phyloP scores from a whole-genome alignment of 2,113 vertebrate species.

The Martes martes region DNA sequence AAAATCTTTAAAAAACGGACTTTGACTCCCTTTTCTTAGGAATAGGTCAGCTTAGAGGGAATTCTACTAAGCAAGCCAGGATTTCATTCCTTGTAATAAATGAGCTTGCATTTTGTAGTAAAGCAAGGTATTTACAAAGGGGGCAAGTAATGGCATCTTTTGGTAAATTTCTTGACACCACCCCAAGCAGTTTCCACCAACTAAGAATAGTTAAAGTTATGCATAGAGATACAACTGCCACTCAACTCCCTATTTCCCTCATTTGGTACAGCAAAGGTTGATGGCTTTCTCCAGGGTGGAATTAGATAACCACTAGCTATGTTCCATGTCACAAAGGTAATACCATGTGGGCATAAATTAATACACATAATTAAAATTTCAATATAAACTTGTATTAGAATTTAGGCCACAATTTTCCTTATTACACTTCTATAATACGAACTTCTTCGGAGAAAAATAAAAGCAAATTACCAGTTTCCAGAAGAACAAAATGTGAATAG shows the following conservation, averaged over 20 bases:
- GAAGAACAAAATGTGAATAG: slow-evolving; percentile 73
- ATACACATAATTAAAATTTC: slow-evolving; percentile 51
- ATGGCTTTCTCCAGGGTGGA: neutral
- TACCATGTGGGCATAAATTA: slow-evolving; percentile 20
- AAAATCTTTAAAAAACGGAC: no score
- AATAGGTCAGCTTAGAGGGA: neutral
- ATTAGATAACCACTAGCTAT: slow-evolving; percentile 18
- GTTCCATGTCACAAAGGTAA: slow-evolving; percentile 25
- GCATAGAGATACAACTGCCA: neutral
- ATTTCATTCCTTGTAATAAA: neutral
- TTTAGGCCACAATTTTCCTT: slow-evolving; percentile 53
- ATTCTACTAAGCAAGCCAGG: neutral
- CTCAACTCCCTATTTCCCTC: neutral
- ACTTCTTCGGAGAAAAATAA: slow-evolving; percentile 69
- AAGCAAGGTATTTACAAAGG: neutral
- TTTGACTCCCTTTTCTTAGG: neutral
- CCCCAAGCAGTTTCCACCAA: neutral
- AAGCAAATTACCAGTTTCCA: slow-evolving; percentile 70
- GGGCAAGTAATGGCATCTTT: neutral
- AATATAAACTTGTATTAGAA: slow-evolving; percentile 50
- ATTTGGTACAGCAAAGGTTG: neutral
- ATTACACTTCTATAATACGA: slow-evolving; percentile 55
- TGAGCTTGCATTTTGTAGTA: neutral
- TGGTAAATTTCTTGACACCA: neutral
- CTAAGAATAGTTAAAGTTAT: neutral